phyloP scores from a whole-genome alignment of 2,797 vertebrate species.

The Silurus aristotelis region DNA sequence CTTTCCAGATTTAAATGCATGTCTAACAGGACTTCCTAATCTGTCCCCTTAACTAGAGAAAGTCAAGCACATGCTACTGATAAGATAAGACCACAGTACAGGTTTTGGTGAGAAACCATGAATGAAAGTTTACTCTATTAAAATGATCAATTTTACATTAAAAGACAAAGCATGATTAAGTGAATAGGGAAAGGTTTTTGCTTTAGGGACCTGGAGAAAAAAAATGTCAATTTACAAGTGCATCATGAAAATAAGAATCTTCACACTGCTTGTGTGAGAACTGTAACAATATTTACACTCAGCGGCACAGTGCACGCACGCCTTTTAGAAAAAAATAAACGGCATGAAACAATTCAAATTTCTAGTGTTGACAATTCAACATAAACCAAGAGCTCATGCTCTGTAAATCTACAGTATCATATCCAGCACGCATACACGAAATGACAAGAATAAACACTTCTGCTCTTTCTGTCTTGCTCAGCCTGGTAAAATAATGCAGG shows the following conservation, averaged over 20 bases:
- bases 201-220: not conserved
- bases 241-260: not conserved
- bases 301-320: not conserved
- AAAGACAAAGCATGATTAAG: slow-evolving; percentile 24
- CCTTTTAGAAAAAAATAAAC: not conserved
- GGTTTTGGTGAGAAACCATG: slow-evolving; percentile 16
- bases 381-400: not conserved
- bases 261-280: slow-evolving; percentile 16
- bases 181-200: slow-evolving; percentile 12
- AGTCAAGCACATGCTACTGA: not conserved
- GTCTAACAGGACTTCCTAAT: too few species aligned
- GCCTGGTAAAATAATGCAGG: not conserved
- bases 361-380: slow-evolving; percentile 2
- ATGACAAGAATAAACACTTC: not conserved
- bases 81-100: not conserved
- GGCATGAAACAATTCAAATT: not conserved
- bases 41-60: not conserved
- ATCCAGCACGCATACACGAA: not conserved
- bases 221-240: slow-evolving; percentile 27
- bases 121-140: slow-evolving; percentile 58
- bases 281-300: slow-evolving; percentile 27
- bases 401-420: not conserved
- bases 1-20: slow-evolving; percentile 17
- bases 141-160: slow-evolving; percentile 52
- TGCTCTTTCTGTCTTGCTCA: not conserved